These are phyloP conservation scores for Procambarus clarkii DNA, from an alignment of 1,140 invertebrate species.

Conservation along the genomic window DNA sequence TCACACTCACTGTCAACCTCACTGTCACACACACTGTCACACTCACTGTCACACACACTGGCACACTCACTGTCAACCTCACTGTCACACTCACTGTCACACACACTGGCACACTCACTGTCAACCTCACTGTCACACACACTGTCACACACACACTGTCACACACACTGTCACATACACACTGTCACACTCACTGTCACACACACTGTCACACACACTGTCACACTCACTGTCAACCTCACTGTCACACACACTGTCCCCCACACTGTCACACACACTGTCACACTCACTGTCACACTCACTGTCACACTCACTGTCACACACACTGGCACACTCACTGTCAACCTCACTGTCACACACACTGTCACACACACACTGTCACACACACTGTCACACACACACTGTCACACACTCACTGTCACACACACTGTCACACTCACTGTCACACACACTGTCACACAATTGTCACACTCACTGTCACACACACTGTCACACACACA, in stretches of 20 bases:
- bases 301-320: not conserved
- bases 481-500: not conserved
- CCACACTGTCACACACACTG: too few relatives aligned
- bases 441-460: not conserved
- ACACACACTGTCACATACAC: slow-evolving; percentile 4
- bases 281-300: not conserved
- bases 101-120: too few relatives aligned
- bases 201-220: not conserved
- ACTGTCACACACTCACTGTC: not conserved
- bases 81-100: not conserved
- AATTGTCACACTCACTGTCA: not conserved
- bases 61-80: too few relatives aligned
- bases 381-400: not conserved
- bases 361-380: not conserved
- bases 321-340: too few relatives aligned
- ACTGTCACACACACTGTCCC: too few relatives aligned
- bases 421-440: not conserved
- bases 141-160: not conserved
- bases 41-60: too few relatives aligned
- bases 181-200: not conserved
- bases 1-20: not conserved
- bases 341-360: too few relatives aligned
- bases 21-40: not conserved
- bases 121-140: too few relatives aligned
- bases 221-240: too few relatives aligned